Conservation (phyloP, 2,888 invertebrate species). For the Lasius fuliginosus region DNA sequence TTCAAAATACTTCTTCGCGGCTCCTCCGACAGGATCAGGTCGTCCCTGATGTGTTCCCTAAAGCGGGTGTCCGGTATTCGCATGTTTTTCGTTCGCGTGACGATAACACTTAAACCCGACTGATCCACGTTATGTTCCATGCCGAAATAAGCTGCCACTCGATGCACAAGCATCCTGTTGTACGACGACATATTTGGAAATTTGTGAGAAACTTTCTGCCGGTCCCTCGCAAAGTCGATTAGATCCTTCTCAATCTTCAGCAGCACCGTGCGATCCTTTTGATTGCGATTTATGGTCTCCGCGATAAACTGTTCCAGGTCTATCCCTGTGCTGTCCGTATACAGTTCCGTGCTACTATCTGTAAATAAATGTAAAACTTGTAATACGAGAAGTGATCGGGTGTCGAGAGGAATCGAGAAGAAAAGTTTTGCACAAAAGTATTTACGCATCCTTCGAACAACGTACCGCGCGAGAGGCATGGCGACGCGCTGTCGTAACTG, state of each 20-base stretch:
- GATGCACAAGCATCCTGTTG: slow-evolving; percentile 98
- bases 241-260: slow-evolving; percentile 96
- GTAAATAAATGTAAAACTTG: slow-evolving; percentile 61
- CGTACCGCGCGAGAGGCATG: slow-evolving; percentile 87
- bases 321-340: slow-evolving; percentile 92
- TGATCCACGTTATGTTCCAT: slow-evolving; percentile 97
- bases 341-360: slow-evolving; percentile 93
- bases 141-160: slow-evolving; percentile 97
- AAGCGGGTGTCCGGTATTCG: slow-evolving; percentile 91
- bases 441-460: not conserved
- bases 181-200: slow-evolving; percentile 98
- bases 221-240: slow-evolving; percentile 93
- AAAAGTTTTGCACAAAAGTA: not conserved
- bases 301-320: slow-evolving; percentile 96
- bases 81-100: slow-evolving; percentile 92
- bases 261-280: slow-evolving; percentile 94
- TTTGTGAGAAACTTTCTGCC: slow-evolving; percentile 88
- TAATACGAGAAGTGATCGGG: not conserved
- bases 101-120: slow-evolving; percentile 93
- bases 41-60: slow-evolving; percentile 90
- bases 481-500: slow-evolving; percentile 85
- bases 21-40: slow-evolving; percentile 89
- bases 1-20: slow-evolving; percentile 93
- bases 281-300: slow-evolving; percentile 96
- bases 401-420: not conserved